Percentiles rank a stretch among this genome's conserved stretches.
Conservation (phyloP, 2,113 vertebrate species). For the Jaculus jaculus region DNA sequence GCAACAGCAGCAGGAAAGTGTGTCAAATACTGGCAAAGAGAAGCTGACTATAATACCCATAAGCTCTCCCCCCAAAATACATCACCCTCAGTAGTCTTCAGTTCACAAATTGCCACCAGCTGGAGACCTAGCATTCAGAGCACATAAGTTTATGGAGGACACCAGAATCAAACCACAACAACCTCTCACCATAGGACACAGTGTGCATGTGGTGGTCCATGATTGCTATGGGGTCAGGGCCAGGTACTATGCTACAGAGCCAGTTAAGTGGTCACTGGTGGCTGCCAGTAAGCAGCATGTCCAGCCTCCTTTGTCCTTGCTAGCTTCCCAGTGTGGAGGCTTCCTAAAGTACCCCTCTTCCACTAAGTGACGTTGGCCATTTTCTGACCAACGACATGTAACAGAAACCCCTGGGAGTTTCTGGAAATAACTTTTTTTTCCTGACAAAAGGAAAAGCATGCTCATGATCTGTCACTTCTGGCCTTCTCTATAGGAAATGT, state of each 20-base stretch:
- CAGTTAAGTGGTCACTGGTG: fast-evolving
- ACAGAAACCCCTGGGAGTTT: background rate
- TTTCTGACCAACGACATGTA: background rate
- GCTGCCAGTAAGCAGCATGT: no score
- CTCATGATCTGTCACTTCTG: background rate
- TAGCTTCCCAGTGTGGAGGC: background rate
- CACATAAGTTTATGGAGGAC: no score
- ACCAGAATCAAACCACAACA: no score
- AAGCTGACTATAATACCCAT: no score
- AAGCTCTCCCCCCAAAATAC: no score
- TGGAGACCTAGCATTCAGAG: no score
- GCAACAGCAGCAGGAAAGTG: no score
- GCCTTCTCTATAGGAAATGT: background rate
- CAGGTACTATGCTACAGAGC: background rate
- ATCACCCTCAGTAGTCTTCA: no score
- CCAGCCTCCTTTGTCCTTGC: background rate
- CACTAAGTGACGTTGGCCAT: background rate
- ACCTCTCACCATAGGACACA: fast-evolving
- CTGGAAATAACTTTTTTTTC: background rate
- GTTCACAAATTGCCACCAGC: no score
- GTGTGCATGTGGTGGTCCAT: fast-evolving
- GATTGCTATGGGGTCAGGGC: fast-evolving
- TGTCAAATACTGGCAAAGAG: no score
- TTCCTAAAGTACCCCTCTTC: background rate
- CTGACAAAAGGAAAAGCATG: background rate